Conservation (phyloP, 1,140 invertebrate genomes). For the Drosophila carrolli region DNA sequence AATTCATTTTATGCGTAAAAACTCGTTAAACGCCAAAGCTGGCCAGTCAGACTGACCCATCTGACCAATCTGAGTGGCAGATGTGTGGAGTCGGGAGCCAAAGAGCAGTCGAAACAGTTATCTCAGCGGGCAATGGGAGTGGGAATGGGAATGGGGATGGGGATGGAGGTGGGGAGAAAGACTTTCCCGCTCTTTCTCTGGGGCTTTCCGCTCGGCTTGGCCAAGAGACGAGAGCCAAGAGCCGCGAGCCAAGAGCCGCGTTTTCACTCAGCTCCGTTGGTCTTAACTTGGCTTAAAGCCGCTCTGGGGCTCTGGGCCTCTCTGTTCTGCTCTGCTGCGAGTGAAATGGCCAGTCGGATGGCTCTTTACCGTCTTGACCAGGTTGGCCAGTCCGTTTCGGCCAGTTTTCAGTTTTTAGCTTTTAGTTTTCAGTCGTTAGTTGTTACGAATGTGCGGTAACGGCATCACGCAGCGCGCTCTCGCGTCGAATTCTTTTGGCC, state of each 20-base stretch:
- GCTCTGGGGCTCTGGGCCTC: not conserved
- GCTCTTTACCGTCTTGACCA: slow-evolving; percentile 57
- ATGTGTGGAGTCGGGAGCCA: slow-evolving; percentile 4
- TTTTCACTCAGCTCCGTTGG: slow-evolving; percentile 45
- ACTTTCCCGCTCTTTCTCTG: slow-evolving; percentile 23
- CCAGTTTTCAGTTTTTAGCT: slow-evolving; percentile 32
- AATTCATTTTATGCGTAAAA: slow-evolving; percentile 79
- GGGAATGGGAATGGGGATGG: not conserved
- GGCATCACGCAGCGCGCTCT: slow-evolving; percentile 67
- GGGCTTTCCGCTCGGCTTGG: slow-evolving; percentile 49
- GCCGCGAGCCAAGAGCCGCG: slow-evolving; percentile 1
- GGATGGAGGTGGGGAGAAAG: slow-evolving; percentile 2
- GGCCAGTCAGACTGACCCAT: slow-evolving; percentile 26
- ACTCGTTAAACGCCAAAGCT: slow-evolving; percentile 71
- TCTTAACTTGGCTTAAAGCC: slow-evolving; percentile 13
- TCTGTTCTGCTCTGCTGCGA: slow-evolving; percentile 68
- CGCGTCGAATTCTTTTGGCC: slow-evolving; percentile 19
- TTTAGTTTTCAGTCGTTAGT: slow-evolving; percentile 48
- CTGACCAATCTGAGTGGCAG: slow-evolving; percentile 7
- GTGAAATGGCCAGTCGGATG: slow-evolving; percentile 68
- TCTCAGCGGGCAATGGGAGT: slow-evolving; percentile 34
- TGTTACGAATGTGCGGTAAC: slow-evolving; percentile 78
- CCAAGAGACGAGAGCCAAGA: slow-evolving; percentile 8
- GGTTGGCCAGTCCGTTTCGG: slow-evolving; percentile 37
- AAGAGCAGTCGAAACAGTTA: slow-evolving; percentile 45